Conservation (phyloP, 2,888 invertebrate genomes). For the Caradrina kadenii region DNA sequence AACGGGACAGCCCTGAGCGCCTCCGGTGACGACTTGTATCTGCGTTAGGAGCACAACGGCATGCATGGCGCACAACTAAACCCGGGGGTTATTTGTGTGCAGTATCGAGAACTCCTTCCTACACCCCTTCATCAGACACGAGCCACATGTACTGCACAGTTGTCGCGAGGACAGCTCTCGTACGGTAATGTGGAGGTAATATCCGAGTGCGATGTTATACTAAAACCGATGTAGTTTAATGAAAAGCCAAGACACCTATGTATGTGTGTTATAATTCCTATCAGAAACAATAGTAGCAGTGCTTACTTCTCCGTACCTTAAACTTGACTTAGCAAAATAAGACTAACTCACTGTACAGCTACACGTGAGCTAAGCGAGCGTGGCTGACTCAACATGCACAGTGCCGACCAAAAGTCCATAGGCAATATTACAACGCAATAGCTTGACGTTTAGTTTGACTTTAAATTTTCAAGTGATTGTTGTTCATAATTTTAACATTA, state of each 20-base stretch:
- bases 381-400: too few relatives aligned
- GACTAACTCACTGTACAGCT: constrained; percentile 10
- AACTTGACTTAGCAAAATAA: constrained; percentile 13
- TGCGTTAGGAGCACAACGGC: constrained; percentile 19
- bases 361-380: not conserved
- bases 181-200: not conserved
- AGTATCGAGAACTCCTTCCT: not conserved
- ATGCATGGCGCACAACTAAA: not conserved
- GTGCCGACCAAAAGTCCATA: too few relatives aligned
- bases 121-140: not conserved
- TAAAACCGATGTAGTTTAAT: constrained; percentile 12
- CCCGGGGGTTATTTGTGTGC: too few relatives aligned
- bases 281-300: not conserved
- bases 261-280: constrained; percentile 4
- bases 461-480: too few relatives aligned
- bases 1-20: constrained; percentile 19
- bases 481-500: too few relatives aligned
- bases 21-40: constrained; percentile 7
- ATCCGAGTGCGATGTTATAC: constrained; percentile 20
- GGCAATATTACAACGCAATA: too few relatives aligned
- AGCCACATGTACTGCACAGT: constrained; percentile 2
- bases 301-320: not conserved
- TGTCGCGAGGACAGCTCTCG: not conserved
- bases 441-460: too few relatives aligned
- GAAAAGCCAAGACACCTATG: not conserved